Evolutionary conservation across 1,140 invertebrate genomes (phyloP).

Genomic region (Cydia pomonella): DNA sequence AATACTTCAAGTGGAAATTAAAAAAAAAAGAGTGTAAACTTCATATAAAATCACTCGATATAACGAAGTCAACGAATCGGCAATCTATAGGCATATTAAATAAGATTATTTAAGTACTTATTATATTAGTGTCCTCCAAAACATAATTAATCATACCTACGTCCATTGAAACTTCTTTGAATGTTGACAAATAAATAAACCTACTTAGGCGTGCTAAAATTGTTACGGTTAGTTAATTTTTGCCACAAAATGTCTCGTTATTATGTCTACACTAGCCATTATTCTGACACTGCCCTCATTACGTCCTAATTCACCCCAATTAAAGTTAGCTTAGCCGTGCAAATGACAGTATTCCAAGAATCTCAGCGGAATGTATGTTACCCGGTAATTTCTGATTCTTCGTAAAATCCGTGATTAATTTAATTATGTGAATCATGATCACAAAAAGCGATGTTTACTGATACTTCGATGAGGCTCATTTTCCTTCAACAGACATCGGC

Average conservation of each 20-base stretch:
- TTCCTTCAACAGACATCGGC: background rate
- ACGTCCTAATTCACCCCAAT: conserved; percentile 25
- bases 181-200: background rate
- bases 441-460: conserved; percentile 26
- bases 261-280: background rate
- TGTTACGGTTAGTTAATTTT: background rate
- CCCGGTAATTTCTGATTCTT: conserved; percentile 21
- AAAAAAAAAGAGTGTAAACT: too few relatives aligned
- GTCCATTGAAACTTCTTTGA: too few relatives aligned
- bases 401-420: conserved; percentile 28
- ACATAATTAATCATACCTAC: too few relatives aligned
- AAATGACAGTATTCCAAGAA: conserved; percentile 26
- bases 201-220: background rate
- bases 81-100: too few relatives aligned
- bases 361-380: background rate
- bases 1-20: background rate
- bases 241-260: conserved; percentile 1
- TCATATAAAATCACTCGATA: too few relatives aligned
- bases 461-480: conserved; percentile 2
- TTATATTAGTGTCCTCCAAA: too few relatives aligned
- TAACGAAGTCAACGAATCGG: too few relatives aligned
- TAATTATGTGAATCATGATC: conserved; percentile 31
- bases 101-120: too few relatives aligned
- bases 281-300: background rate
- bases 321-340: conserved; percentile 21